A percentile compares a stretch with the other conserved stretches of the same genome.
phyloP scores from a whole-genome alignment of 2,888 invertebrate species.

The Autographa pulchrina region DNA sequence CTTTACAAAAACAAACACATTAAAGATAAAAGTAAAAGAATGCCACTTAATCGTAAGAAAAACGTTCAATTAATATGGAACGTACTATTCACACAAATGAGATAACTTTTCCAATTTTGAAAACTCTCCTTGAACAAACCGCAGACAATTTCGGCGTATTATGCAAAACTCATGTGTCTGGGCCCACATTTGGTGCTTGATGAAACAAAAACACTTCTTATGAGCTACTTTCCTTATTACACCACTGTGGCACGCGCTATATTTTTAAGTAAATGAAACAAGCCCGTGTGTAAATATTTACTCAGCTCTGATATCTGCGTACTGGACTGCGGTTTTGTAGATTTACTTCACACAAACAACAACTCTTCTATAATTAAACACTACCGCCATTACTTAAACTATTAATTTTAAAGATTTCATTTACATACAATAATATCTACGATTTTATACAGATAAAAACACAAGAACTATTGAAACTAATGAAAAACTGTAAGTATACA shows the following conservation, averaged over 20 bases:
- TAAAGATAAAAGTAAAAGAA: conserved; percentile 1
- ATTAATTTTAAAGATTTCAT: too few species aligned
- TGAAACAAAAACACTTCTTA: conserved; percentile 55
- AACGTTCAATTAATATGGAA: conserved; percentile 47
- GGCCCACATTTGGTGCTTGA: conserved; percentile 44
- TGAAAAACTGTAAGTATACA: too few species aligned
- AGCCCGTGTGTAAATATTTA: conserved; percentile 52
- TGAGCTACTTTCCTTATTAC: conserved; percentile 23
- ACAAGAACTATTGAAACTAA: too few species aligned
- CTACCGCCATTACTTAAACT: not conserved
- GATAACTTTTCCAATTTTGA: conserved; percentile 60
- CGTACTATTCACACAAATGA: conserved; percentile 52
- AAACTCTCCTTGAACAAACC: conserved; percentile 49
- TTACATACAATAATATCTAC: too few species aligned
- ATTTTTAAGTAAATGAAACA: conserved; percentile 56
- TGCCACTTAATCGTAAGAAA: conserved; percentile 16
- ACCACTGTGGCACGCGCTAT: conserved; percentile 17
- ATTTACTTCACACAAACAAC: conserved; percentile 57
- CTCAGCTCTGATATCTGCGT: conserved; percentile 27
- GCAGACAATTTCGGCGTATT: conserved; percentile 50
- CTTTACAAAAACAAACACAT: not conserved
- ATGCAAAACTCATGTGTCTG: conserved; percentile 50
- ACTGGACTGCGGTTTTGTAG: conserved; percentile 33
- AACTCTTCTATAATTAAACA: conserved; percentile 59
- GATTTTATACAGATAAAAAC: too few species aligned